Percentiles rank a stretch among this genome's conserved stretches.
Evolutionary conservation across 1,140 invertebrate species (phyloP).

Genomic region (Brachionus paranguensis): DNA sequence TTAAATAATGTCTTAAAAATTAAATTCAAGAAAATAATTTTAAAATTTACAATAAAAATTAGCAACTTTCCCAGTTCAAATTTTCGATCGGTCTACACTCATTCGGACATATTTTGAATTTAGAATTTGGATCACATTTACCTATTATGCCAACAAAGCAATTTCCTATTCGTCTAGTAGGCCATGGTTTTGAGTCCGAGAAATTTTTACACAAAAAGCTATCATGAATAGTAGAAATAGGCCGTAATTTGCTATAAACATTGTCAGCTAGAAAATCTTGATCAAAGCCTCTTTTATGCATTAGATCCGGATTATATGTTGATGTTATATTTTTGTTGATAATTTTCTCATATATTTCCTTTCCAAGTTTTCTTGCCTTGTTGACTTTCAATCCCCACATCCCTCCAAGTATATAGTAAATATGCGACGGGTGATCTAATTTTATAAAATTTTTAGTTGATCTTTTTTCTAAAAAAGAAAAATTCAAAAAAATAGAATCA

Average conservation of each 20-base stretch:
- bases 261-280: slow-evolving; percentile 27
- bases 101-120: neutral
- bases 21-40: neutral
- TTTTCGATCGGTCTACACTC: neutral
- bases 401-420: slow-evolving; percentile 2
- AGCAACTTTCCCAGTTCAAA: neutral
- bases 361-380: neutral
- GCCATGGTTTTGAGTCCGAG: neutral
- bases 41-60: neutral
- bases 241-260: neutral
- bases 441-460: no score
- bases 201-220: slow-evolving; percentile 12
- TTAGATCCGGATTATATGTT: neutral
- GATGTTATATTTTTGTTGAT: neutral
- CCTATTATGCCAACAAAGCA: neutral
- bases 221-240: neutral
- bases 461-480: neutral
- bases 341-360: neutral
- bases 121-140: neutral
- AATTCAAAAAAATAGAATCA: neutral
- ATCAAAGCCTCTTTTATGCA: neutral
- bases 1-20: neutral
- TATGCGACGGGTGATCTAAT: slow-evolving; percentile 17
- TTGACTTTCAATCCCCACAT: slow-evolving; percentile 20
- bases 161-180: neutral